A percentile compares a stretch with the other conserved stretches of the same genome.
phyloP scores from a whole-genome alignment of 2,113 vertebrate species.

The Gallinago jamesoni region DNA sequence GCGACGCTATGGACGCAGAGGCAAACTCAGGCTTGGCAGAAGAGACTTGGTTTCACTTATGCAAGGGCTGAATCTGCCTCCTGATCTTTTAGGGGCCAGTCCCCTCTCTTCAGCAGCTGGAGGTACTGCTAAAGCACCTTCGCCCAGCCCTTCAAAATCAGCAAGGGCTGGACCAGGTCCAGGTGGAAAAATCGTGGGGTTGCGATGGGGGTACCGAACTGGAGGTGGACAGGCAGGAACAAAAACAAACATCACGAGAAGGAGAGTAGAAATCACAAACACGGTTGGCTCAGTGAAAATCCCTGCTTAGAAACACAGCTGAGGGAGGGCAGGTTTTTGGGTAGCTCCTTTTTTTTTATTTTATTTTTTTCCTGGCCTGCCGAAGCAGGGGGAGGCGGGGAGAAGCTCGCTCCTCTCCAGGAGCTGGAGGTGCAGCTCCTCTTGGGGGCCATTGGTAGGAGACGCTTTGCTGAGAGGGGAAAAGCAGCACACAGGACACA shows the following conservation, averaged over 20 bases:
- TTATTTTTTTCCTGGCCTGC: background rate
- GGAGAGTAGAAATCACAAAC: background rate
- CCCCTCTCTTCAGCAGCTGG: background rate
- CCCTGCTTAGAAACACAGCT: background rate
- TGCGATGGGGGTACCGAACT: background rate
- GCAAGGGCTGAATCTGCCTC: slow-evolving; percentile 40
- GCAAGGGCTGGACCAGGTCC: background rate
- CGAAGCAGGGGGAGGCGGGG: background rate
- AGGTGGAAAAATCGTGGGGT: background rate
- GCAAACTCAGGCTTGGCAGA: slow-evolving; percentile 11
- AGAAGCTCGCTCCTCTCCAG: background rate
- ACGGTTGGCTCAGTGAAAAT: background rate
- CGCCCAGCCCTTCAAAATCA: background rate
- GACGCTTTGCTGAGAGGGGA: background rate
- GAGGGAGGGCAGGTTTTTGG: background rate
- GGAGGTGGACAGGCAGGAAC: background rate
- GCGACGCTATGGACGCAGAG: background rate
- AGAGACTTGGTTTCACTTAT: slow-evolving; percentile 2
- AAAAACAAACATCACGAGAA: background rate
- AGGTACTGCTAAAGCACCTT: background rate
- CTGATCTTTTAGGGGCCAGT: background rate
- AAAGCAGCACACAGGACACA: background rate
- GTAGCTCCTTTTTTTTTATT: background rate
- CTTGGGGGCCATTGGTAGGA: background rate
- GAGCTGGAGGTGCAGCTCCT: background rate